Evolutionary conservation across 2,888 invertebrate genomes (phyloP), one percentile per base, ranked within the genome.

Genomic region (Malthinus seriepunctatus): DNA sequence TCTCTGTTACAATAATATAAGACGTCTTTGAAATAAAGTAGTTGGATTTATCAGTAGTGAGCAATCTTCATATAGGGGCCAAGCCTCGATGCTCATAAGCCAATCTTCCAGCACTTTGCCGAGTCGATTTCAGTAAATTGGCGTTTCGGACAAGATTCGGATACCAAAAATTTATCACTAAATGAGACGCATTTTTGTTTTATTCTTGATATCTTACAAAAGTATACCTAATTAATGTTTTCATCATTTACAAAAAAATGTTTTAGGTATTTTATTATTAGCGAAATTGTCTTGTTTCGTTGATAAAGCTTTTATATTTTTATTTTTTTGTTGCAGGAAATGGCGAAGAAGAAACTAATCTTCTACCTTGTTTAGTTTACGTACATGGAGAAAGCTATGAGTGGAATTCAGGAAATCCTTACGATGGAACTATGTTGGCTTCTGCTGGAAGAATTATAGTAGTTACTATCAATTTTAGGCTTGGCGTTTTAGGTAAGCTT

Each of bases 371-470:
- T 55, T 84, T 96, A 73, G 88, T 96, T 55, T 92, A 93, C 77
- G 89, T 96, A 68, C 95, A 95, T 77, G 96, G 95, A 51, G 97
- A 97, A 79, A 95, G 95, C 23, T 97, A 93, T 80, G 95, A 96
- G 77, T 96, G 96, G 92, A 95, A 95, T 78, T 91, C 96, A 39
- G 98, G 97, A 60, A 97, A 96, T 82, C 91, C 95, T 11, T 96
- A 97, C 80, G 98, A 98, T 80, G 98, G 97, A 64, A 95, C 95
- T 57, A 91, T 96, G 37, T 83, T 99, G 61, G 95, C 98, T 49
- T 93, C 95, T 63, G 91, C 92, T 74, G 97, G 93, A 65, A 88
- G 89, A 76, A 87, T 93, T 72, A 91, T 94, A 70, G 93, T 93
- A 66, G 92, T 93, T 72, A 93, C 94, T 73, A 90, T 94, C 81